Evolutionary conservation across 1,140 invertebrate species (phyloP).

Genomic region (Diprion similis): DNA sequence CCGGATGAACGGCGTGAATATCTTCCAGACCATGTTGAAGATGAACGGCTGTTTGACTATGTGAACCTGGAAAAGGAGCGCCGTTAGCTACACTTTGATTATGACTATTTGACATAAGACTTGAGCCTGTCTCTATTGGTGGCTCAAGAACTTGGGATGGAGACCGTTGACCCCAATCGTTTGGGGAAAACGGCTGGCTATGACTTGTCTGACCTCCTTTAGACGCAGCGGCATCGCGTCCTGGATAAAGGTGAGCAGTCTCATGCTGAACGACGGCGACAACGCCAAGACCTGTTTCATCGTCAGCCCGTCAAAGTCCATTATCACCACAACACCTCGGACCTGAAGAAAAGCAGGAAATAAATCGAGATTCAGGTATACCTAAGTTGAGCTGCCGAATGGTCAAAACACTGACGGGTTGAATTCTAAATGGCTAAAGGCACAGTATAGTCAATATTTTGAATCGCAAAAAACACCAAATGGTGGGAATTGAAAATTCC

Average conservation of each 20-base stretch:
- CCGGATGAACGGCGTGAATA: conserved; percentile 87
- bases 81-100: no score
- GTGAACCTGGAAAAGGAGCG: conserved; percentile 65
- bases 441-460: no score
- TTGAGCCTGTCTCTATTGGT: no score
- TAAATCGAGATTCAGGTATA: conserved; percentile 10
- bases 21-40: conserved; percentile 86
- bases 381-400: no score
- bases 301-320: conserved; percentile 80
- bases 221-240: conserved; percentile 88
- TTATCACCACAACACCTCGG: conserved; percentile 76
- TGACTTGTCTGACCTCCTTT: conserved; percentile 69
- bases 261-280: conserved; percentile 76
- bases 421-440: no score
- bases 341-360: conserved; percentile 49
- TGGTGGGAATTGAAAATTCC: no score
- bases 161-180: not conserved
- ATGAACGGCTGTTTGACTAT: conserved; percentile 89
- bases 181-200: not conserved
- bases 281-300: conserved; percentile 77
- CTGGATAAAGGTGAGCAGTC: conserved; percentile 80
- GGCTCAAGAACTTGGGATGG: not conserved
- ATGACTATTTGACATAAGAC: no score
- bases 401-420: no score
- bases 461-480: no score